phyloP scores from a whole-genome alignment of 2,888 invertebrate species.

The Corythucha ciliata region DNA sequence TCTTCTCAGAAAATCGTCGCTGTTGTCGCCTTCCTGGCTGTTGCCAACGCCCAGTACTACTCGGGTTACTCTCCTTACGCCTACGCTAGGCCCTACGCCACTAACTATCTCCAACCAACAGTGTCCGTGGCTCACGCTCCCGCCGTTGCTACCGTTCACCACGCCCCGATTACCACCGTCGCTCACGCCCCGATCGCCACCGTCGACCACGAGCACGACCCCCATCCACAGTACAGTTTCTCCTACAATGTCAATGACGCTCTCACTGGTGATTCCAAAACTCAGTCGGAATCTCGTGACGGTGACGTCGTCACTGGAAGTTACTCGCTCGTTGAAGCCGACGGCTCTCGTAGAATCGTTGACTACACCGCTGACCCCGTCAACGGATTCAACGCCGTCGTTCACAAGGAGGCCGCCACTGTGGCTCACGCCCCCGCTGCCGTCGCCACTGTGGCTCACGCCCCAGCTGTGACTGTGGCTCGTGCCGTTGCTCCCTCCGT shows the following conservation, averaged over 20 bases:
- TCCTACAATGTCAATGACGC: conserved; percentile 1
- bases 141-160: too few species aligned
- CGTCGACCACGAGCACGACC: conserved; percentile 13
- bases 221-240: conserved; percentile 7
- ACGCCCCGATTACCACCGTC: conserved; percentile 13
- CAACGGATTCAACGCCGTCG: conserved; percentile 9
- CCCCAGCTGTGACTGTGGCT: conserved; percentile 14
- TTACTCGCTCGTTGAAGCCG: conserved; percentile 8
- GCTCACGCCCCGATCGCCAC: conserved; percentile 17
- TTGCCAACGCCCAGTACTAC: conserved; percentile 5
- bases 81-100: conserved; percentile 7
- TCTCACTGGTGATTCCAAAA: conserved; percentile 4
- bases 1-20: conserved; percentile 4
- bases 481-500: conserved; percentile 16
- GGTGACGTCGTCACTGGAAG: conserved; percentile 9
- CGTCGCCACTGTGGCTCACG: background rate
- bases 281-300: background rate
- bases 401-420: conserved; percentile 4
- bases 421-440: background rate
- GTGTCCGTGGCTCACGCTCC: conserved; percentile 10
- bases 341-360: conserved; percentile 4
- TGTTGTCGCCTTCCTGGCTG: background rate
- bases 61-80: conserved; percentile 1
- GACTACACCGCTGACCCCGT: conserved; percentile 6
- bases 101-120: too few species aligned